These are phyloP conservation scores for Promerops cafer DNA, from an alignment of 2,113 vertebrate genomes.

Conservation along the genomic window DNA sequence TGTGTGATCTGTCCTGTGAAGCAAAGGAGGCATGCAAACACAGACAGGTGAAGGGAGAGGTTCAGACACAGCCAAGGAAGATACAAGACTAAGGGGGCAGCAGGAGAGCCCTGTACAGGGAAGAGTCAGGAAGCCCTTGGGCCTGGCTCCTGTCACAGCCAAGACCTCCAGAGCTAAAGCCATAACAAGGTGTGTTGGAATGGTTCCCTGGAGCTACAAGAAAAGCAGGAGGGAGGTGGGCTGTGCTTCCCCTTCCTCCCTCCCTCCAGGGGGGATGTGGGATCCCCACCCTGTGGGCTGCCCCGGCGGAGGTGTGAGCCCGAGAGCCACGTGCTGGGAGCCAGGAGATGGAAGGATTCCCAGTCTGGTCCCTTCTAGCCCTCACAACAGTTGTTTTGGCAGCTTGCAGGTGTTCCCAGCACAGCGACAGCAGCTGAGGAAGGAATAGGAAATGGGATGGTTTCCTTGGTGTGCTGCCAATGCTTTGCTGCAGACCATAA, in stretches of 20 bases:
- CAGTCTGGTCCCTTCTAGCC: background rate
- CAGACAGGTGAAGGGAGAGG: background rate
- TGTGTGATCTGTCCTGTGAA: background rate
- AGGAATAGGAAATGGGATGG: slow-evolving; percentile 1
- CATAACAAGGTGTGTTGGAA: background rate
- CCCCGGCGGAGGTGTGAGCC: background rate
- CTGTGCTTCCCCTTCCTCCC: background rate
- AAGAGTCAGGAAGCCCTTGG: background rate
- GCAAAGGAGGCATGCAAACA: background rate
- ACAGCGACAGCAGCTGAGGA: background rate
- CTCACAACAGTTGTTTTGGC: background rate
- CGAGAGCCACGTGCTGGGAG: background rate
- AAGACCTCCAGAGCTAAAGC: background rate
- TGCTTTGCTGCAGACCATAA: background rate
- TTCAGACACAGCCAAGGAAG: background rate
- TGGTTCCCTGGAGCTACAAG: background rate
- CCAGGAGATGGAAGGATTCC: background rate
- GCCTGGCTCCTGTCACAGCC: background rate
- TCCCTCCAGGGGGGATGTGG: accelerated
- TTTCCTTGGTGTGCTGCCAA: slow-evolving; percentile 1
- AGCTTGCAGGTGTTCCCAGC: slow-evolving; percentile 20
- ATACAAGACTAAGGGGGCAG: background rate
- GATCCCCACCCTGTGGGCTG: background rate
- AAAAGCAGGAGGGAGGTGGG: background rate
- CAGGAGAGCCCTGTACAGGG: background rate